A percentile compares a stretch with the other conserved stretches of the same genome.
Evolutionary conservation across 2,888 invertebrate genomes (phyloP).

Genomic region (Anorthoa munda): DNA sequence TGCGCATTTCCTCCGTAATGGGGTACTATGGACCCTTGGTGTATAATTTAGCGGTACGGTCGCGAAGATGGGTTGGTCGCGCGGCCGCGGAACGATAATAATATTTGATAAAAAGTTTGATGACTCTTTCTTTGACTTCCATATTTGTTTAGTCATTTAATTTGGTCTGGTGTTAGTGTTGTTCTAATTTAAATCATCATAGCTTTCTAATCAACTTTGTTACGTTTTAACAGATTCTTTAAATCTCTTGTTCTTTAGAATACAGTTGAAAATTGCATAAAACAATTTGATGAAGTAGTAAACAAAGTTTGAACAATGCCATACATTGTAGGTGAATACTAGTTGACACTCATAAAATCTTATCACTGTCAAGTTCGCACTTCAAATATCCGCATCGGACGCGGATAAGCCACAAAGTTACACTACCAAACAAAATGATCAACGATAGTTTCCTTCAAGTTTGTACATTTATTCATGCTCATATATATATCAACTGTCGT

Average conservation of each 20-base stretch:
- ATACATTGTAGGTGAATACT: constrained; percentile 28
- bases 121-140: constrained; percentile 75
- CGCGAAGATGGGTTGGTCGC: constrained; percentile 81
- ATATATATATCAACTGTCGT: constrained; percentile 76
- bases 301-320: constrained; percentile 13
- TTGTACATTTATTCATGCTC: constrained; percentile 73
- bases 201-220: neutral
- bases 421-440: constrained; percentile 62
- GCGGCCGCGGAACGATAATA: constrained; percentile 71
- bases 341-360: constrained; percentile 34
- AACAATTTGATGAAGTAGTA: neutral
- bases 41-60: constrained; percentile 87
- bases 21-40: constrained; percentile 80
- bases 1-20: constrained; percentile 87
- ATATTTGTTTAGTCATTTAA: constrained; percentile 72
- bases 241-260: neutral
- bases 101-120: constrained; percentile 82
- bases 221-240: neutral
- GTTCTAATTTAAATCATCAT: constrained; percentile 8
- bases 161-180: constrained; percentile 38
- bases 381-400: constrained; percentile 28
- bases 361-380: constrained; percentile 33
- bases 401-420: constrained; percentile 64
- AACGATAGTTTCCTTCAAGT: constrained; percentile 64
- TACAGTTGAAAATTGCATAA: neutral